Evolutionary conservation across 2,797 vertebrate species (phyloP).

Genomic region (Miichthys miiuy): DNA sequence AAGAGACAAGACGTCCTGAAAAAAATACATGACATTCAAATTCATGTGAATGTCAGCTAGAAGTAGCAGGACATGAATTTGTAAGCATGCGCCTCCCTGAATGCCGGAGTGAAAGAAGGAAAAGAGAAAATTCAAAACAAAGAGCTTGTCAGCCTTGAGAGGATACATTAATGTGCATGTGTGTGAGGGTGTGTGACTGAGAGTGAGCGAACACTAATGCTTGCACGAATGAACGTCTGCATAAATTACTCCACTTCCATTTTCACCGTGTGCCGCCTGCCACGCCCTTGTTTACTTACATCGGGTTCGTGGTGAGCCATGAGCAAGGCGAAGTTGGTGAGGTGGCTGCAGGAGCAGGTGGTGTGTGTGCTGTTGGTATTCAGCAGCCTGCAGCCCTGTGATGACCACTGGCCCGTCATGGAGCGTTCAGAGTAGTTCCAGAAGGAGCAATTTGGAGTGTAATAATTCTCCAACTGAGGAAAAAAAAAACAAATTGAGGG

Average conservation of each 20-base stretch:
- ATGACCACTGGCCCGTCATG: constrained; percentile 96
- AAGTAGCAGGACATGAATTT: constrained; percentile 80
- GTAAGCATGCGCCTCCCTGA: constrained; percentile 72
- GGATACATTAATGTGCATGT: constrained; percentile 69
- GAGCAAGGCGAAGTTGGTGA: constrained; percentile 95
- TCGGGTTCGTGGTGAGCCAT: constrained; percentile 93
- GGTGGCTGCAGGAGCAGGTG: constrained; percentile 95
- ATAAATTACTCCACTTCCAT: constrained; percentile 71
- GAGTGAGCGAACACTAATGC: constrained; percentile 61
- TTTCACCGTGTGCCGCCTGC: constrained; percentile 40
- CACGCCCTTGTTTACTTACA: constrained; percentile 76
- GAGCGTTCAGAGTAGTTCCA: constrained; percentile 98
- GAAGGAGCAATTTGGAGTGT: constrained; percentile 95
- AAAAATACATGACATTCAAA: constrained; percentile 83
- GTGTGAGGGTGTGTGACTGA: constrained; percentile 68
- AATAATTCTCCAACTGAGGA: constrained; percentile 90
- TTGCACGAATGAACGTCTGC: constrained; percentile 56
- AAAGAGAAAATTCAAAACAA: constrained; percentile 78
- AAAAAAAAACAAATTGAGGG: constrained; percentile 6
- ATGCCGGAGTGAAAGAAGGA: constrained; percentile 69
- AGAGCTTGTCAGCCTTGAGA: constrained; percentile 79
- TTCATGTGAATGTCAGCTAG: constrained; percentile 83
- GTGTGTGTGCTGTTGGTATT: constrained; percentile 94
- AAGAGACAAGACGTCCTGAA: constrained; percentile 78
- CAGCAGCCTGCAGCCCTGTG: constrained; percentile 93